These are phyloP conservation scores for Saccopteryx bilineata DNA, from an alignment of 2,113 vertebrate species.

Conservation along the genomic window DNA sequence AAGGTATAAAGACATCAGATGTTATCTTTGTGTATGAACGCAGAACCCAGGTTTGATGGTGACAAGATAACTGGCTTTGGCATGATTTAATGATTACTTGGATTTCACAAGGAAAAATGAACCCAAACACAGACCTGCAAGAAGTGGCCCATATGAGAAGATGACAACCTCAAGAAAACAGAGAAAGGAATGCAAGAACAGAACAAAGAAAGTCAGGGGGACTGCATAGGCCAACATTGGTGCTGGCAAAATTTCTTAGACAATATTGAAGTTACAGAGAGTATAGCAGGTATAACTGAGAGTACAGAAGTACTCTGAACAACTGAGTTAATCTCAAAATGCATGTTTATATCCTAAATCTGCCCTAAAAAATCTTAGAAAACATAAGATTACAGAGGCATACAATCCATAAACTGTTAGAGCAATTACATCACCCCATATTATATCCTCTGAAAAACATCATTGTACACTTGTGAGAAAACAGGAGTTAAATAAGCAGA, in stretches of 20 bases:
- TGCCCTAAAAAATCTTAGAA: conserved; percentile 6
- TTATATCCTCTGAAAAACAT: background rate
- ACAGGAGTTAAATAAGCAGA: background rate
- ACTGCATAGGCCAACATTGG: background rate
- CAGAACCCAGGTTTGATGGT: background rate
- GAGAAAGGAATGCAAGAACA: background rate
- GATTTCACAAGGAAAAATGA: background rate
- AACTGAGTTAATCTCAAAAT: conserved; percentile 2
- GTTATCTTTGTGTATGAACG: background rate
- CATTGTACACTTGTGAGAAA: background rate
- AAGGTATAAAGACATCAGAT: background rate
- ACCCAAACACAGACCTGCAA: background rate
- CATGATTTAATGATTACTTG: background rate
- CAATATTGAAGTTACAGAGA: background rate
- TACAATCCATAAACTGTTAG: background rate
- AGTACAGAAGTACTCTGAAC: background rate
- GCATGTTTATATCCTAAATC: background rate
- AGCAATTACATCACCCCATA: background rate
- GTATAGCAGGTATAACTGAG: background rate
- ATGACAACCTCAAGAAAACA: background rate
- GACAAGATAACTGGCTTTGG: background rate
- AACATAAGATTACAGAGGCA: conserved; percentile 31
- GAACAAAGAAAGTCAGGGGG: background rate
- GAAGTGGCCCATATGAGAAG: background rate
- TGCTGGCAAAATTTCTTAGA: background rate